These are phyloP conservation scores for Tapera naevia DNA, from an alignment of 2,797 vertebrate species.

Conservation along the genomic window DNA sequence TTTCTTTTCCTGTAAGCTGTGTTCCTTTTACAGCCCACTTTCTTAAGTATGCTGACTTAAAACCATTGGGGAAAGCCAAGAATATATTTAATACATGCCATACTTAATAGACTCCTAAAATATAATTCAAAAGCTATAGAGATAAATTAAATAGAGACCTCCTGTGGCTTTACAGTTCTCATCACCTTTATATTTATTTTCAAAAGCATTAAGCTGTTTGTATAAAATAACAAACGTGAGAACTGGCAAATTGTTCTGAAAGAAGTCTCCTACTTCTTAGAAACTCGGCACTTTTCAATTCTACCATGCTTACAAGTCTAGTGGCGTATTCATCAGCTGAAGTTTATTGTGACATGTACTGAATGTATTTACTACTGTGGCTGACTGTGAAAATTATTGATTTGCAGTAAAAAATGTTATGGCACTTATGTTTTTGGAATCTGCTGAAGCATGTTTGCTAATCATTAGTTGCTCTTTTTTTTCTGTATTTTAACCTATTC, in stretches of 20 bases:
- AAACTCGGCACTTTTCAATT: background rate
- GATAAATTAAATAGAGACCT: background rate
- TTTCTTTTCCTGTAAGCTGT: background rate
- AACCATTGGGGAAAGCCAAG: background rate
- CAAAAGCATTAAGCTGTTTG: background rate
- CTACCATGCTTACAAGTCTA: background rate
- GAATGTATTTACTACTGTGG: slow-evolving; percentile 33
- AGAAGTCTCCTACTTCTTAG: background rate
- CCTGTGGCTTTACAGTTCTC: background rate
- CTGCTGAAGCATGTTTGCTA: slow-evolving; percentile 36
- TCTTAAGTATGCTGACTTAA: background rate
- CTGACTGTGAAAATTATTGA: slow-evolving; percentile 40
- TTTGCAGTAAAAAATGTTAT: slow-evolving; percentile 45
- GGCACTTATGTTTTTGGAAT: background rate
- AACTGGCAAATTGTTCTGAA: background rate
- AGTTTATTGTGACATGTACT: slow-evolving; percentile 36
- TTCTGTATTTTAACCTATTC: background rate
- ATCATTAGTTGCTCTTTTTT: background rate
- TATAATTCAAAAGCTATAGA: background rate
- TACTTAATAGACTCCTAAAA: background rate
- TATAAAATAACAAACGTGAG: background rate
- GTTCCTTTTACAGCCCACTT: background rate
- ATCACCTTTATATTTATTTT: slow-evolving; percentile 9
- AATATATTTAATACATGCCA: background rate
- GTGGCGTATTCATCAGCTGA: background rate